Evolutionary conservation across 2,113 vertebrate genomes (phyloP).

Genomic region (Lepidothrix coronata): DNA sequence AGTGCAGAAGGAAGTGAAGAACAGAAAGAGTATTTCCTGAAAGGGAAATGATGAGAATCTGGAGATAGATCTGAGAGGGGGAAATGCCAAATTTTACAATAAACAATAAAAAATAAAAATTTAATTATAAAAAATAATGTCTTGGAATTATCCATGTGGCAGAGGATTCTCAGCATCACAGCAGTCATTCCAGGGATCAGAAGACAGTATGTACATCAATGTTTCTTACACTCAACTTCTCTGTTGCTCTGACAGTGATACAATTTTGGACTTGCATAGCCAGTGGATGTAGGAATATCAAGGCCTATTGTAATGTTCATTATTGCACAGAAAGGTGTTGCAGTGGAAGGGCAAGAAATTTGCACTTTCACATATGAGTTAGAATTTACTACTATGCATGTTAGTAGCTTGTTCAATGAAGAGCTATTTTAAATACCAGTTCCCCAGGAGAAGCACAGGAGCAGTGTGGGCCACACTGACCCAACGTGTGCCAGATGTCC

Average conservation of each 20-base stretch:
- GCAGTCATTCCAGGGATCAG: background rate
- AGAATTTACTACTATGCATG: background rate
- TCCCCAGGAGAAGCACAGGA: background rate
- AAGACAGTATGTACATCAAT: background rate
- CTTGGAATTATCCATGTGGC: background rate
- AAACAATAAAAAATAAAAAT: background rate
- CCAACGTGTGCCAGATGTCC: rapidly evolving
- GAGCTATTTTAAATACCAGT: background rate
- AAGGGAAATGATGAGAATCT: background rate
- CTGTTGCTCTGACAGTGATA: rapidly evolving
- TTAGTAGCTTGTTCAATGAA: background rate
- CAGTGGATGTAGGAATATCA: background rate
- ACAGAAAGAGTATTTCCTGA: background rate
- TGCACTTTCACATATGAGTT: background rate
- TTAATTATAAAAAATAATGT: background rate
- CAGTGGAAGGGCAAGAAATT: background rate
- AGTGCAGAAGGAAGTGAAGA: background rate
- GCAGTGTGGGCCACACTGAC: rapidly evolving
- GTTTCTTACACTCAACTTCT: background rate
- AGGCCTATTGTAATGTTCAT: background rate
- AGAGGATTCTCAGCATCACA: background rate
- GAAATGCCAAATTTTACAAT: background rate
- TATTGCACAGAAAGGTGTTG: background rate
- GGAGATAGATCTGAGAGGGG: background rate
- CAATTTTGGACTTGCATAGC: background rate